A percentile compares a stretch with the other conserved stretches of the same genome.
Conservation (phyloP, 2,888 invertebrate genomes). For the Drosophila nigritarsus region DNA sequence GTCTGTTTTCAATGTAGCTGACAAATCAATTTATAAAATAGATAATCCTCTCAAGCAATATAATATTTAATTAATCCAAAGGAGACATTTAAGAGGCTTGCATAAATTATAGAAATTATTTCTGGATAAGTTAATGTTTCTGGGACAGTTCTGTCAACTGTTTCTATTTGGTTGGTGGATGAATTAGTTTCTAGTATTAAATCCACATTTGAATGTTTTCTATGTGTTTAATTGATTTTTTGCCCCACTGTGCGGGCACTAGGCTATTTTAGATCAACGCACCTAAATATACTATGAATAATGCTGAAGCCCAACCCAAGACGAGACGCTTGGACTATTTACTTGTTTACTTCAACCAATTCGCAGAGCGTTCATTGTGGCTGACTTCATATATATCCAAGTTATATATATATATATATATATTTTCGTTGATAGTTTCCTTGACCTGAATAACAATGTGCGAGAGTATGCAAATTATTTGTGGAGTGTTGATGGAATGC, state of each 20-base stretch:
- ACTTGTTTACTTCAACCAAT: conserved; percentile 23
- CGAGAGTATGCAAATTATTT: conserved; percentile 54
- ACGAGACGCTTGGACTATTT: conserved; percentile 40
- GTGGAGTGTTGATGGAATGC: conserved; percentile 40
- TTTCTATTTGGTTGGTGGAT: neutral
- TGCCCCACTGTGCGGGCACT: conserved; percentile 24
- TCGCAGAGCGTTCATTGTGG: conserved; percentile 3
- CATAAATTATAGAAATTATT: neutral
- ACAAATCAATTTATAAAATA: no score
- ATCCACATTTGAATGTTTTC: neutral
- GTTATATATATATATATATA: neutral
- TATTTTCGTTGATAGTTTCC: conserved; percentile 62
- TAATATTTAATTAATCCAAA: neutral
- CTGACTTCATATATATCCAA: neutral
- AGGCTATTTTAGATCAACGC: conserved; percentile 17
- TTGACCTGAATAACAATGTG: conserved; percentile 72
- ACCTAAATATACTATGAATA: conserved; percentile 21
- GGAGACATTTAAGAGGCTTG: neutral
- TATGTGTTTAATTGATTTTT: neutral
- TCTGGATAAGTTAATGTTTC: neutral
- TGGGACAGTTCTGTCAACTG: neutral
- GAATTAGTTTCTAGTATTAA: neutral
- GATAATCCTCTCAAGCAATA: neutral
- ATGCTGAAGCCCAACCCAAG: neutral
- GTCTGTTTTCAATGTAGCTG: neutral